Conservation (phyloP, 2,797 vertebrate species). For the Lateolabrax maculatus region DNA sequence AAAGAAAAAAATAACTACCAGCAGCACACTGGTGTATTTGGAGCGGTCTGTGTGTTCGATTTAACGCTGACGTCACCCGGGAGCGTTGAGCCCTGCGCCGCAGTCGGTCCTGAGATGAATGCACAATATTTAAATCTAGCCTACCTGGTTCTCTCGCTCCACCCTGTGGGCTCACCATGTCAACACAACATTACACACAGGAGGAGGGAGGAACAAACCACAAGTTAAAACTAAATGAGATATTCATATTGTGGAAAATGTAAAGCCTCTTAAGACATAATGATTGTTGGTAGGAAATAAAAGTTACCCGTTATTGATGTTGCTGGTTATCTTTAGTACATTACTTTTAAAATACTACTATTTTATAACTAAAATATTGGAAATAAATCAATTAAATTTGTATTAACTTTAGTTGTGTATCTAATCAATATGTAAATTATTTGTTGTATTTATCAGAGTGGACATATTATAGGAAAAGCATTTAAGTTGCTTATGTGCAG, state of each 20-base stretch:
- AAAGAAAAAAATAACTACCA: constrained; percentile 25
- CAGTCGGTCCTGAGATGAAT: constrained; percentile 90
- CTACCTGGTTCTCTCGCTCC: constrained; percentile 85
- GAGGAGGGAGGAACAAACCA: constrained; percentile 17
- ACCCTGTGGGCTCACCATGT: constrained; percentile 78
- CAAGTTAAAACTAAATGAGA: background rate
- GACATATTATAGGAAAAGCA: background rate
- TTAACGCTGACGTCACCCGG: constrained; percentile 83
- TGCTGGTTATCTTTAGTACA: background rate
- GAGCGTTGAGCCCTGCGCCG: constrained; percentile 78
- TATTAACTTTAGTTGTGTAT: background rate
- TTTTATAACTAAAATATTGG: background rate
- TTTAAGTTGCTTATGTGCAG: background rate
- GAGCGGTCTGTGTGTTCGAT: constrained; percentile 65
- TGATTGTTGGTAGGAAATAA: background rate
- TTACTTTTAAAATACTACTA: background rate
- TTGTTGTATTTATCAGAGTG: background rate
- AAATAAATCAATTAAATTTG: background rate
- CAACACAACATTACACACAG: constrained; percentile 69
- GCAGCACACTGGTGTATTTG: constrained; percentile 53
- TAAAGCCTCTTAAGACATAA: background rate
- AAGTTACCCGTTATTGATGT: background rate
- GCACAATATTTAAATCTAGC: constrained; percentile 85
- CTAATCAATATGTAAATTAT: background rate
- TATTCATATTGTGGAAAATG: background rate